phyloP scores from a whole-genome alignment of 2,888 invertebrate species.

The Eupsilia transversa region DNA sequence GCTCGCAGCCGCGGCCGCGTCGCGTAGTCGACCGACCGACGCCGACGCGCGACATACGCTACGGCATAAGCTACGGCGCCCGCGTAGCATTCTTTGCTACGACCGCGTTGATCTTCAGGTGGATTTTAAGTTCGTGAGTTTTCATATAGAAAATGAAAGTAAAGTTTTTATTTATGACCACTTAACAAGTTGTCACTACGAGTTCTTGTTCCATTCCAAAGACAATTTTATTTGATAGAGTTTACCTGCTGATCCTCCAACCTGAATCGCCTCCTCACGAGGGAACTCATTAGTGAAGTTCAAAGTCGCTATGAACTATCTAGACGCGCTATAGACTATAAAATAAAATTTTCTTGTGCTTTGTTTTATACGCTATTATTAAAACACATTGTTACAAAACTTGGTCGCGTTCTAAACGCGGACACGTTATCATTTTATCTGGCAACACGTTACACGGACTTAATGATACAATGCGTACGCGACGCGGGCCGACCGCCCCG shows the following conservation, averaged over 20 bases:
- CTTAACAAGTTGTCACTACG: background rate
- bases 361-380: too few species aligned
- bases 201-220: background rate
- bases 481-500: too few species aligned
- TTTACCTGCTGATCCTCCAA: background rate
- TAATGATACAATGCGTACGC: too few species aligned
- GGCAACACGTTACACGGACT: too few species aligned
- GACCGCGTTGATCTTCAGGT: background rate
- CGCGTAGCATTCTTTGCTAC: slow-evolving; percentile 25
- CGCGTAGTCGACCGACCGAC: background rate
- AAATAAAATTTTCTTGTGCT: too few species aligned
- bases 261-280: background rate
- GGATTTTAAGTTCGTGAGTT: background rate
- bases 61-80: slow-evolving; percentile 23
- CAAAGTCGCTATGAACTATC: too few species aligned
- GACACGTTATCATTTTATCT: too few species aligned
- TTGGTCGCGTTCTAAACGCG: too few species aligned
- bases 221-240: background rate
- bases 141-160: background rate
- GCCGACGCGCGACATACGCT: slow-evolving; percentile 2
- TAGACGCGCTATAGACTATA: too few species aligned
- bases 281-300: too few species aligned
- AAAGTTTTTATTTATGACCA: background rate
- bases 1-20: background rate
- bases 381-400: too few species aligned